Base-by-base conservation (phyloP, 2,888 invertebrate species). In the Epirrhoe alternata region DNA sequence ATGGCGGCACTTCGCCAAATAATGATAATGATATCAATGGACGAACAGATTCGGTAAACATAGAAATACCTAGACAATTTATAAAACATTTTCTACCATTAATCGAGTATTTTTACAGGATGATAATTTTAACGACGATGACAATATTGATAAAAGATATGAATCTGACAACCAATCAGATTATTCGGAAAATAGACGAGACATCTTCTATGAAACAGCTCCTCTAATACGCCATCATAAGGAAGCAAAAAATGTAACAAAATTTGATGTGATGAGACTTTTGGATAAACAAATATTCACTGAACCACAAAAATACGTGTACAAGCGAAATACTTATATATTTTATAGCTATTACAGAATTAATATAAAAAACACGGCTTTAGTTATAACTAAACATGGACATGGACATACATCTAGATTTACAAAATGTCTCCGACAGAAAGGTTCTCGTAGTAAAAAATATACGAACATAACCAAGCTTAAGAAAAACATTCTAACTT, bases 331-430 rank as follows among this genome's bases (percentile, higher is more conserved):
- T 12, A 12, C 30, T 17, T 45, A 17, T 16, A 33, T 50, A 1
- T 57, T 31, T 53, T 68, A 57, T 49, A 56, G 57, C 7, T 64
- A 61, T 64, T 68, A 68, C 24, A 56, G 17, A n/a, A 50, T 68
- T 42, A 8, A 30, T 14, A 14, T 68, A 8, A 49, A 56, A 30
- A 31, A 59, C 7, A 52, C n/a, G 17, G 31, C 35, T 17, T 38
- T 68, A 4, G 17, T 61, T 7, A 12, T 59, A 10, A 61, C 61
- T 17, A 69, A 54, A 53, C 54, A 58, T 14, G 49, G 30, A 53
- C 54, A 58, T 14, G 49, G 30, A 38, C 24, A 42, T 49, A 53
- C 30, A n/a, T 62, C 69, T 0, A 49, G 42, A 7, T 17, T 69
- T 8, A 62, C 67, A 17, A 60, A 58, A 60, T 42, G 61, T 31